Percentiles rank a stretch among this genome's conserved stretches.
Conservation (phyloP, 2,888 invertebrate genomes). For the Isotomurus palustris region DNA sequence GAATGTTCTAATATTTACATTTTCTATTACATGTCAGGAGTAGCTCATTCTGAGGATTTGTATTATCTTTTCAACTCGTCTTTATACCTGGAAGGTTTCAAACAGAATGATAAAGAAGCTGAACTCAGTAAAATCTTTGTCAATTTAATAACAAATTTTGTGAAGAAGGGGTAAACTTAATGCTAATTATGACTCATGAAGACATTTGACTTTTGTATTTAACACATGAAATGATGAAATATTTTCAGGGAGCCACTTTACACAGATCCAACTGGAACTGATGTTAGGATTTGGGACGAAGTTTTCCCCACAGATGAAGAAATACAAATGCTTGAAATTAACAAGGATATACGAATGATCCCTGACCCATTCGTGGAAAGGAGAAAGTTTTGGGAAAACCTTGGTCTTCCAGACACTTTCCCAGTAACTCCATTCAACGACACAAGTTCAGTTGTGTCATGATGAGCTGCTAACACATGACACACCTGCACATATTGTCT, state of each 20-base stretch:
- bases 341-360: conserved; percentile 26
- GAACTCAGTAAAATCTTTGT: conserved; percentile 30
- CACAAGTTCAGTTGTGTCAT: too few relatives aligned
- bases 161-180: conserved; percentile 14
- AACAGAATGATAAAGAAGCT: conserved; percentile 25
- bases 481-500: too few relatives aligned
- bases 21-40: conserved; percentile 10
- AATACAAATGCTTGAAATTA: conserved; percentile 19
- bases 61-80: conserved; percentile 11
- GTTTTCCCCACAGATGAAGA: conserved; percentile 14
- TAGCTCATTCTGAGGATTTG: neutral
- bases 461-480: too few relatives aligned
- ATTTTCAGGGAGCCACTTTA: conserved; percentile 25
- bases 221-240: neutral
- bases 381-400: conserved; percentile 29
- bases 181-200: neutral
- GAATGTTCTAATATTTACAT: too few relatives aligned
- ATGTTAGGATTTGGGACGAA: conserved; percentile 26
- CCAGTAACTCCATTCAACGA: too few relatives aligned
- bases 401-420: conserved; percentile 17
- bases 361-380: conserved; percentile 15
- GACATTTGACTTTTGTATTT: too few relatives aligned
- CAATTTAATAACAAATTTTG: conserved; percentile 33
- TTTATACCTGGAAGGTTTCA: conserved; percentile 19
- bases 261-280: conserved; percentile 17